phyloP scores from a whole-genome alignment of 2,888 invertebrate species.

The Augochlorella aurata region DNA sequence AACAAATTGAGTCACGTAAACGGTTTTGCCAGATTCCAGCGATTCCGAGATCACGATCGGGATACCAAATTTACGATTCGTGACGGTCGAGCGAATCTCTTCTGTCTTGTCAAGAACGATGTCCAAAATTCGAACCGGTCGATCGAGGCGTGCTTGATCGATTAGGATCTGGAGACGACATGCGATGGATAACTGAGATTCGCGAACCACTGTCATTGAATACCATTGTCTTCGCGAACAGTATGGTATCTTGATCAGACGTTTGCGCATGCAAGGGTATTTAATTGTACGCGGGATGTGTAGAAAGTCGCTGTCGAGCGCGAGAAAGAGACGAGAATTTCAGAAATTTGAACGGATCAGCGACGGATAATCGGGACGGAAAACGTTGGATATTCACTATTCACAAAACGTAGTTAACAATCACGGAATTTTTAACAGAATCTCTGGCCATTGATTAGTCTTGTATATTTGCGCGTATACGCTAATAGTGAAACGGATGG shows the following conservation, averaged over 20 bases:
- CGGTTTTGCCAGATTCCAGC: neutral
- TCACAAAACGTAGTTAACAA: neutral
- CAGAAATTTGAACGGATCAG: neutral
- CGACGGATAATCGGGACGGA: neutral
- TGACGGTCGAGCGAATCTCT: neutral
- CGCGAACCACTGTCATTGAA: neutral
- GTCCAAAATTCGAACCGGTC: neutral
- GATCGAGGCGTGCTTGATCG: neutral
- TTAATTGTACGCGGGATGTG: neutral
- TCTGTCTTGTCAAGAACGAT: neutral
- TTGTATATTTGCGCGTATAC: too few relatives aligned
- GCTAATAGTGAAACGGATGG: too few relatives aligned
- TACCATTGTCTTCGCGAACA: neutral
- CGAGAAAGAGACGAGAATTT: neutral
- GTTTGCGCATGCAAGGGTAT: neutral
- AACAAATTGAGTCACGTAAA: conserved; percentile 18
- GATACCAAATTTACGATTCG: neutral
- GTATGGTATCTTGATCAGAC: neutral
- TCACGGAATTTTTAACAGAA: too few relatives aligned
- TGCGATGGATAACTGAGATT: neutral
- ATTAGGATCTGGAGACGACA: neutral
- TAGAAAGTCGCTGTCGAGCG: neutral
- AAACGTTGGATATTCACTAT: neutral
- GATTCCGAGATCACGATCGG: neutral
- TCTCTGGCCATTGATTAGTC: too few relatives aligned